Conservation (phyloP, 2,888 invertebrate genomes). For the Noctuana brunneofusca region DNA sequence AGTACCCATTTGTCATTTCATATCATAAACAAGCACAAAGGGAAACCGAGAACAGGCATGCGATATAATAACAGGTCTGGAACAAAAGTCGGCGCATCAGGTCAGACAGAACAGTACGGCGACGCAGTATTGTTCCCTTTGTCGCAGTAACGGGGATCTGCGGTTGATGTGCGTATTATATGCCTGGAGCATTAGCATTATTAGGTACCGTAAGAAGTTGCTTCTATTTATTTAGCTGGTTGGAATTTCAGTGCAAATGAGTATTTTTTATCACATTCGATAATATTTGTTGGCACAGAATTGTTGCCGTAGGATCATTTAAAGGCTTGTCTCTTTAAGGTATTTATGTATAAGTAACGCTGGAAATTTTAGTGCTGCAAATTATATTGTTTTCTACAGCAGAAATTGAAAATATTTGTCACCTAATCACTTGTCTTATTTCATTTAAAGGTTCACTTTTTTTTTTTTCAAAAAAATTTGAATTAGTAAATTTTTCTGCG, state of each 20-base stretch:
- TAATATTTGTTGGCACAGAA: too few relatives aligned
- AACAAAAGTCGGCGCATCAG: constrained; percentile 30
- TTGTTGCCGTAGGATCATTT: too few relatives aligned
- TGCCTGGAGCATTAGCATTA: not conserved
- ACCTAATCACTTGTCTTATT: too few relatives aligned
- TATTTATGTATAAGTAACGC: too few relatives aligned
- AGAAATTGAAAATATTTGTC: too few relatives aligned
- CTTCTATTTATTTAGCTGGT: not conserved
- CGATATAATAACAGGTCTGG: constrained; percentile 26
- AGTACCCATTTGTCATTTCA: constrained; percentile 28
- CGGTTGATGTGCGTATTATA: constrained; percentile 2
- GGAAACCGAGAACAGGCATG: constrained; percentile 16
- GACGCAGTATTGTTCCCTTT: not conserved
- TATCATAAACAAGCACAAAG: constrained; percentile 23
- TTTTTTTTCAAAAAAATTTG: too few relatives aligned
- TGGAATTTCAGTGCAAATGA: too few relatives aligned
- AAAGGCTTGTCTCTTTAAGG: too few relatives aligned
- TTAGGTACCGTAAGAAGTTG: not conserved
- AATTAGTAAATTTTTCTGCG: too few relatives aligned
- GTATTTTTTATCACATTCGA: too few relatives aligned
- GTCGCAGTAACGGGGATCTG: not conserved
- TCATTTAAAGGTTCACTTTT: not conserved
- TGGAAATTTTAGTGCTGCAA: too few relatives aligned
- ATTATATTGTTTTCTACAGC: too few relatives aligned
- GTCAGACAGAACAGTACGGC: constrained; percentile 28